phyloP scores from a whole-genome alignment of 2,888 invertebrate species.

The Nematopogon swammerdamellus region DNA sequence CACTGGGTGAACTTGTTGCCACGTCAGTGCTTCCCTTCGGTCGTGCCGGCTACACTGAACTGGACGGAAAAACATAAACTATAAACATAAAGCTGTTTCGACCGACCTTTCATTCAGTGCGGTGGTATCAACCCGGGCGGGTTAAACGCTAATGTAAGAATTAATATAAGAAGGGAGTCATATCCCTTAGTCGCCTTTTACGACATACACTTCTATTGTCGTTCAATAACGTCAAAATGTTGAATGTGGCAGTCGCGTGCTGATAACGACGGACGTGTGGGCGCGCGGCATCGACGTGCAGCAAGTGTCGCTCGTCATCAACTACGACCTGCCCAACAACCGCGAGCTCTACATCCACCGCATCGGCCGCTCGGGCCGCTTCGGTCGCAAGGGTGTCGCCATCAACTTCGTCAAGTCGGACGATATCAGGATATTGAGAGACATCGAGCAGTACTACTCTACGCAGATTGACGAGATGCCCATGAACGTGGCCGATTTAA shows the following conservation, averaged over 20 bases:
- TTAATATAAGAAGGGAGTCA: no score
- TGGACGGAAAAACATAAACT: no score
- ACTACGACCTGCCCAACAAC: constrained; percentile 98
- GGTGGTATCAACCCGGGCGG: no score
- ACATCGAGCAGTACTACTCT: constrained; percentile 99
- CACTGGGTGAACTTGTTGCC: no score
- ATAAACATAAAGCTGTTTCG: no score
- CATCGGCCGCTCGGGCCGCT: constrained; percentile 96
- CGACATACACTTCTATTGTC: no score
- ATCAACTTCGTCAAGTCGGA: constrained; percentile 99
- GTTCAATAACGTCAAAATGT: no score
- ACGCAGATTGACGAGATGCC: constrained; percentile 99
- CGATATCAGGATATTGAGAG: constrained; percentile 96
- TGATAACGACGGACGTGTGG: constrained; percentile 99
- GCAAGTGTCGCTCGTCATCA: constrained; percentile 98
- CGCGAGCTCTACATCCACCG: constrained; percentile 99
- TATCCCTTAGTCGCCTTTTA: no score
- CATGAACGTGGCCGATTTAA: constrained; percentile 90
- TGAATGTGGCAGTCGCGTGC: constrained; percentile 78
- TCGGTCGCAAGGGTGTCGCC: constrained; percentile 98
- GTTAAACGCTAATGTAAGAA: no score
- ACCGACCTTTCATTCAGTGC: no score
- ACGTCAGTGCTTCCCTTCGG: no score
- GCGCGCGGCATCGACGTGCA: constrained; percentile 99
- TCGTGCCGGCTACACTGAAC: no score